These are phyloP conservation scores for Cheirogaleus major DNA, from an alignment of 2,797 vertebrate species.

Conservation along the genomic window DNA sequence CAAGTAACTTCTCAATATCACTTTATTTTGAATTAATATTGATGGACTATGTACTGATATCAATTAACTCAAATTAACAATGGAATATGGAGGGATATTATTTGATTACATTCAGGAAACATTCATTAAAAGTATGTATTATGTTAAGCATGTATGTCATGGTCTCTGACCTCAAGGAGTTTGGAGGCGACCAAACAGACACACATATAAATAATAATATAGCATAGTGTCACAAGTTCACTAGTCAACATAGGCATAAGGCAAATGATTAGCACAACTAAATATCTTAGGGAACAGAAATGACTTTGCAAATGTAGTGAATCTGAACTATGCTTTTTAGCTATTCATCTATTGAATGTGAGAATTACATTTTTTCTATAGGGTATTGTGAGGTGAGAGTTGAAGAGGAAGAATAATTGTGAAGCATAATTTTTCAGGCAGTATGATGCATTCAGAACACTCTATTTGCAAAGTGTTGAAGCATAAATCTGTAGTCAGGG, in stretches of 20 bases:
- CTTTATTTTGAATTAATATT: not conserved
- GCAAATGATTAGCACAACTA: not conserved
- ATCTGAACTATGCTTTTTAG: not conserved
- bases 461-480: not conserved
- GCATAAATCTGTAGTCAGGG: not conserved
- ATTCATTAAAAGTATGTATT: not conserved
- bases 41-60: not conserved
- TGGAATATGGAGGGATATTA: not conserved
- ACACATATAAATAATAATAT: not conserved
- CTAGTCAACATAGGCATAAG: not conserved
- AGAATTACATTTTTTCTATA: not conserved
- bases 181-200: not conserved
- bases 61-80: not conserved
- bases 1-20: not conserved
- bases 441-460: not conserved
- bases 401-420: not conserved
- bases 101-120: conserved; percentile 14
- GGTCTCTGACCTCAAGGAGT: not conserved
- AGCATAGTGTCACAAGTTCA: not conserved
- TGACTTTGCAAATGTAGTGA: not conserved
- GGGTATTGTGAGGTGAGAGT: not conserved
- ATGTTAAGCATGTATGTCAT: not conserved
- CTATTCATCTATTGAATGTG: not conserved
- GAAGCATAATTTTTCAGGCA: not conserved
- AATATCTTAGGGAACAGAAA: not conserved